These are phyloP conservation scores for Anagrus nilaparvatae DNA, from an alignment of 1,140 invertebrate genomes.

Conservation along the genomic window DNA sequence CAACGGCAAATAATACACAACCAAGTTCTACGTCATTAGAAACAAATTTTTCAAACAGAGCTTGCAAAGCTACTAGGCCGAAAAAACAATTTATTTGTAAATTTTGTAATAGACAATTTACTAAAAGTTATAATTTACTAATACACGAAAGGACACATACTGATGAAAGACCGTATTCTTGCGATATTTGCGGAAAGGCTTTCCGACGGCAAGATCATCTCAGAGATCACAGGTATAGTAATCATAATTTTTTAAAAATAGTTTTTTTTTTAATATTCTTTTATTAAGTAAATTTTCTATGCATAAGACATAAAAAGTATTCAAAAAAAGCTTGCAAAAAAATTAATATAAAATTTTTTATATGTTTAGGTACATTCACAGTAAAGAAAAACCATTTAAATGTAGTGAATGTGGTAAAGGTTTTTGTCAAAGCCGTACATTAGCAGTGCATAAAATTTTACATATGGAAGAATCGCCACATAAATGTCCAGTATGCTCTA, in stretches of 20 bases:
- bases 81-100: constrained; percentile 77
- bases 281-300: no score
- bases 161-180: constrained; percentile 94
- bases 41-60: no score
- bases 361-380: constrained; percentile 84
- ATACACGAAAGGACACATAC: constrained; percentile 98
- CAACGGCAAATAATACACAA: constrained; percentile 16
- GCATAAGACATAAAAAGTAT: no score
- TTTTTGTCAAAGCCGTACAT: constrained; percentile 89
- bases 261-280: no score
- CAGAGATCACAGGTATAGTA: constrained; percentile 70
- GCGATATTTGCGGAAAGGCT: constrained; percentile 85
- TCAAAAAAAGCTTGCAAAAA: no score
- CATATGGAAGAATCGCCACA: constrained; percentile 84
- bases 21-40: no score
- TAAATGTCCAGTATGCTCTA: constrained; percentile 75
- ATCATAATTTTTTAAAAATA: no score
- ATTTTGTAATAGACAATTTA: constrained; percentile 94
- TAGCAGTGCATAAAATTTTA: constrained; percentile 87
- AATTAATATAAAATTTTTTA: no score
- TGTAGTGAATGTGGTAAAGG: constrained; percentile 92
- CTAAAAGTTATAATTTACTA: constrained; percentile 94
- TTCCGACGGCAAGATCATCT: constrained; percentile 92
- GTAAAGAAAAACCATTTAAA: constrained; percentile 95
- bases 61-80: constrained; percentile 46